Conservation (phyloP, 2,797 vertebrate species). For the Melanotaenia nigrans region DNA sequence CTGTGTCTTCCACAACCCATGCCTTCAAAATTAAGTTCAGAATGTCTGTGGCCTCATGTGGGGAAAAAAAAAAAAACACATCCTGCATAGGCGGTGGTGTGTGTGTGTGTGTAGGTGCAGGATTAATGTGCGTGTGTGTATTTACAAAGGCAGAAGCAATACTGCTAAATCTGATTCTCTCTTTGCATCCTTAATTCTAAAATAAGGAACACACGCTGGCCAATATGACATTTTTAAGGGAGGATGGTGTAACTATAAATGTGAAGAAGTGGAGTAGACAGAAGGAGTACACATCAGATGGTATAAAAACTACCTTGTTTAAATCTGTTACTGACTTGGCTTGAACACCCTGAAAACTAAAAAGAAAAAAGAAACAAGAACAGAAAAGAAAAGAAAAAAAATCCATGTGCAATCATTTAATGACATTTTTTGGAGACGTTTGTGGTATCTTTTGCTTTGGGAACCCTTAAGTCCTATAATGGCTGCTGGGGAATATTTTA, state of each 20-base stretch:
- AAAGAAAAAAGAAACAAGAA: neutral
- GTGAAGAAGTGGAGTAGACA: slow-evolving; percentile 12
- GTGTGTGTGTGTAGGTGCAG: slow-evolving; percentile 26
- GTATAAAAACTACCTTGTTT: slow-evolving; percentile 29
- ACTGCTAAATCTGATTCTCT: slow-evolving; percentile 63
- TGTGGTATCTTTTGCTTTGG: slow-evolving; percentile 59
- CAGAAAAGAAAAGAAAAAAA: slow-evolving; percentile 1
- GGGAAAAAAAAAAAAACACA: slow-evolving; percentile 58
- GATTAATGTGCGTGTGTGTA: slow-evolving; percentile 28
- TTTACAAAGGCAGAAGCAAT: slow-evolving; percentile 18
- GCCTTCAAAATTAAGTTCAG: slow-evolving; percentile 75
- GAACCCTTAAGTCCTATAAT: slow-evolving; percentile 73
- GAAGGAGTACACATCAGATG: slow-evolving; percentile 2
- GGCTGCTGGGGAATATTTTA: slow-evolving; percentile 72
- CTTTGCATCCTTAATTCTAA: slow-evolving; percentile 77
- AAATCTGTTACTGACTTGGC: slow-evolving; percentile 8
- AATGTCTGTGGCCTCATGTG: slow-evolving; percentile 72
- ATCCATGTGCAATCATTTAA: slow-evolving; percentile 47
- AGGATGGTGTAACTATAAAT: slow-evolving; percentile 66
- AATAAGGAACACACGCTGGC: slow-evolving; percentile 75
- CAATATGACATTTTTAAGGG: slow-evolving; percentile 65
- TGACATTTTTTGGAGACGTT: slow-evolving; percentile 55
- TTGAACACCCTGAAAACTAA: slow-evolving; percentile 2
- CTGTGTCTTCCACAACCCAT: slow-evolving; percentile 64
- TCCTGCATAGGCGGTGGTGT: slow-evolving; percentile 28